Evolutionary conservation across 2,797 vertebrate genomes (phyloP).

Genomic region (Allobates femoralis): DNA sequence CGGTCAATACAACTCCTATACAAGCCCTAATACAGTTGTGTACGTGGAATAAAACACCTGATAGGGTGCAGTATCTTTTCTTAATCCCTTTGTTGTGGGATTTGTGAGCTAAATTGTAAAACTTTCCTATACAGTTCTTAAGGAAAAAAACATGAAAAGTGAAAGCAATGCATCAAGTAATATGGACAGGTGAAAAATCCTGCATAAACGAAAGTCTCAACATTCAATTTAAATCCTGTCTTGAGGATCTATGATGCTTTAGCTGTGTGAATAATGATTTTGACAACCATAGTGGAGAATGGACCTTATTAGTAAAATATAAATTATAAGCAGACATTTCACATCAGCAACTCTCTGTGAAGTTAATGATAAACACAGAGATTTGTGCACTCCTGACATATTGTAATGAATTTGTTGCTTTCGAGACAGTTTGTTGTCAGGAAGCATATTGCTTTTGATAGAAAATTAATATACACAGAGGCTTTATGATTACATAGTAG

Average conservation of each 20-base stretch:
- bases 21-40: not conserved
- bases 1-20: not conserved
- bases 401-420: constrained; percentile 59
- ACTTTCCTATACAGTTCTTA: not conserved
- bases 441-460: constrained; percentile 51
- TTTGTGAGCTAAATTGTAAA: not conserved
- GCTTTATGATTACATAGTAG: constrained; percentile 28
- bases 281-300: constrained; percentile 47
- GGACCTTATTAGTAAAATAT: constrained; percentile 63
- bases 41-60: not conserved
- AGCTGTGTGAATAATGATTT: constrained; percentile 59
- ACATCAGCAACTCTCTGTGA: constrained; percentile 60
- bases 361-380: constrained; percentile 61
- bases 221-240: constrained; percentile 61
- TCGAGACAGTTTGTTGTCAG: constrained; percentile 49
- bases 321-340: constrained; percentile 61
- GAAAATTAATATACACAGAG: constrained; percentile 49
- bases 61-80: not conserved
- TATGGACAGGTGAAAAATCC: constrained; percentile 19
- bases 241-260: constrained; percentile 55
- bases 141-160: not conserved
- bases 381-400: constrained; percentile 57
- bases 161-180: constrained; percentile 23
- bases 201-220: constrained; percentile 44
- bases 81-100: not conserved